These are phyloP conservation scores for Sinosuthora webbiana DNA, from an alignment of 2,113 vertebrate genomes.

Conservation along the genomic window DNA sequence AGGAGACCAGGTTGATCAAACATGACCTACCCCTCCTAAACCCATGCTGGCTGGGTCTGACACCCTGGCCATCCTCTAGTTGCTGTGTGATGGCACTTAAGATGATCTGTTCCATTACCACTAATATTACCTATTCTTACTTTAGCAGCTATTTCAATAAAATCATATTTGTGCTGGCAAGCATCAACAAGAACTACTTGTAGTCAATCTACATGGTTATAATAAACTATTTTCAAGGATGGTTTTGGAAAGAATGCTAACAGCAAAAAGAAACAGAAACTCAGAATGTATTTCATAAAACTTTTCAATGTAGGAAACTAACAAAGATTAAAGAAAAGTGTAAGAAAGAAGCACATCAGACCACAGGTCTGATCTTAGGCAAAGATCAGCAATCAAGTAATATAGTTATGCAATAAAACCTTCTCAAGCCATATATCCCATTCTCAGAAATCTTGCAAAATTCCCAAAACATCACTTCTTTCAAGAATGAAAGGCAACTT, in stretches of 20 bases:
- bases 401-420: background rate
- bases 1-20: background rate
- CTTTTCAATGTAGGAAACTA: background rate
- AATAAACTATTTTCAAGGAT: slow-evolving; percentile 20
- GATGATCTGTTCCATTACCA: background rate
- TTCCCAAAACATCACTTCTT: background rate
- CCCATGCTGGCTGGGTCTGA: background rate
- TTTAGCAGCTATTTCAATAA: slow-evolving; percentile 60
- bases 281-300: slow-evolving; percentile 27
- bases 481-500: background rate
- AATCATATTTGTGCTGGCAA: slow-evolving; percentile 38
- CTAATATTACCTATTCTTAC: slow-evolving; percentile 53
- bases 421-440: background rate
- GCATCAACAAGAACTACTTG: slow-evolving; percentile 32
- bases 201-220: background rate
- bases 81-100: background rate
- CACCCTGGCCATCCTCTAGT: background rate
- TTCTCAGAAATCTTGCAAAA: background rate
- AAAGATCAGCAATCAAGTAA: background rate
- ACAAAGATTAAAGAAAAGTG: slow-evolving; percentile 23
- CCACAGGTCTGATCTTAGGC: background rate
- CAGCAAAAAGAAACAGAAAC: background rate
- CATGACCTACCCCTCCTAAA: background rate
- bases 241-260: slow-evolving; percentile 27
- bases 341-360: background rate